Evolutionary conservation across 2,888 invertebrate genomes (phyloP), one percentile per base, ranked within the genome.

Genomic region (Agrochola circellaris): DNA sequence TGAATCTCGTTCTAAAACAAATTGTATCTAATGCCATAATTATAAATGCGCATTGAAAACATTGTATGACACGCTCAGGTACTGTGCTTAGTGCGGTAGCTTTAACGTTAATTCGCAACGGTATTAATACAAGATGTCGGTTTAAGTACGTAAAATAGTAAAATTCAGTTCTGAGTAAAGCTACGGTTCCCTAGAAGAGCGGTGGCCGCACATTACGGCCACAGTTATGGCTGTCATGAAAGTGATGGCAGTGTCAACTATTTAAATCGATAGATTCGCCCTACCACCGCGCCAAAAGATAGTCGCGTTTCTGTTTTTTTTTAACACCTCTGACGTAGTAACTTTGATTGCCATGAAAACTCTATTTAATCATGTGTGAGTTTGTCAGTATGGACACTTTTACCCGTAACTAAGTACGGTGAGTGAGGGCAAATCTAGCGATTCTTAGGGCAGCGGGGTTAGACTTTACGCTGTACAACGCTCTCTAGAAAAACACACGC

Each of bases 1-100:
- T 74, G 54, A 76, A 75, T 82, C 61, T 73, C n/a, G 54, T 66
- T 61, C 11, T 67, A 58, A 60, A 51, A 17, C 0, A n/a, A 56
- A 34, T 60, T 62, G 23, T 64, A 48, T 51, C 26, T 20, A 73
- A 54, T 34, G 45, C 56, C 61, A 77, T 75, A 81, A 70, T 75
- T 80, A 75, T 65, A 45, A 38, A 61, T 51, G 30, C 13, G 62
- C 3, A 30, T 62, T 62, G 42, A 48, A 56, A 51, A 68, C 23
- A 42, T 71, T 72, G 4, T 48, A 73, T 42, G 68, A 30, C 17
- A 54, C 17, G 11, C 17, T 67, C n/a, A n/a, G n/a, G n/a, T 61
- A 61, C 30, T 75, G 48, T 1, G 15, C 30, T 73, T 30, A 54
- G 17, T 38, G 15, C 8, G 34, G 45, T 30, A 42, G 67, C 26